Evolutionary conservation across 2,113 vertebrate species (phyloP).

Genomic region (Ophiodon elongatus): DNA sequence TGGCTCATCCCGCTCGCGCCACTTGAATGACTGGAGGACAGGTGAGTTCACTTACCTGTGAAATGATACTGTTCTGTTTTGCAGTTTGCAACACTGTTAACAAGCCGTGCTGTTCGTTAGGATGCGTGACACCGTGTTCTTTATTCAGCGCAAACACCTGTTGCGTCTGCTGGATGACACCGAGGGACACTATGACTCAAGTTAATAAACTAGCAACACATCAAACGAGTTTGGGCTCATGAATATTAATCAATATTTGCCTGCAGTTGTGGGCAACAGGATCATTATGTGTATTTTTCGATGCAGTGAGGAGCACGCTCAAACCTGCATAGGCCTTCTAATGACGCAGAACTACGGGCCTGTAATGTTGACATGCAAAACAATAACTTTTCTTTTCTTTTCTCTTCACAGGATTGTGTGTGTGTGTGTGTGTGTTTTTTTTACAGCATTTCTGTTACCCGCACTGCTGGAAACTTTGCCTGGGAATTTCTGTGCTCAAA

Average conservation of each 20-base stretch:
- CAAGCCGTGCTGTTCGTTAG: not conserved
- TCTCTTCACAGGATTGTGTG: constrained; percentile 20
- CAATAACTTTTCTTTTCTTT: not conserved
- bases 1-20: not conserved
- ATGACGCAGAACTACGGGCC: not conserved
- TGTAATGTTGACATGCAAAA: not conserved
- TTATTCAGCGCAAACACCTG: constrained; percentile 57
- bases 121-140: not conserved
- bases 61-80: not conserved
- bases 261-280: not conserved
- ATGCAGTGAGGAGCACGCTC: not conserved
- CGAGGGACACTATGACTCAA: not conserved
- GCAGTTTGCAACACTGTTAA: not conserved
- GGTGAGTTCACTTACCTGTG: constrained; percentile 57
- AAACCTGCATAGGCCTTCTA: not conserved
- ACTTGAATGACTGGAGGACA: constrained; percentile 14
- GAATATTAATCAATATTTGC: constrained; percentile 1
- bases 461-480: constrained; percentile 85
- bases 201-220: not conserved
- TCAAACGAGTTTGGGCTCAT: not conserved
- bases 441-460: constrained; percentile 60
- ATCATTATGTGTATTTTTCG: constrained; percentile 12
- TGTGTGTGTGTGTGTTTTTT: not conserved
- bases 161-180: not conserved
- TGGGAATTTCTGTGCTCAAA: constrained; percentile 77